Conservation (phyloP, 2,797 vertebrate genomes). For the Manis javanica region DNA sequence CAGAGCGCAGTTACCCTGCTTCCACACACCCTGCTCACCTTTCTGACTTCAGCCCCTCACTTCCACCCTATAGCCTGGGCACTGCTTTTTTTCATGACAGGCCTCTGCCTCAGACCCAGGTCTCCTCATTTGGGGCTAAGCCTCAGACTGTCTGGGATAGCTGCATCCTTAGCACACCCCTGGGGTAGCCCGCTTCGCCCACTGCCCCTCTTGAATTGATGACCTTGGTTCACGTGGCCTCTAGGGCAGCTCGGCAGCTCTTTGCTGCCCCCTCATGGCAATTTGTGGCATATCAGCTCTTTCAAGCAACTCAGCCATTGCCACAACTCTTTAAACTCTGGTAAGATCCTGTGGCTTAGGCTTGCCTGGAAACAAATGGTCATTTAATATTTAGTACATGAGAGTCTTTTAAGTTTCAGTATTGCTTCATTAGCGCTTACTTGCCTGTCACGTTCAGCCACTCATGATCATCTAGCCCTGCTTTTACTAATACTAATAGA, state of each 20-base stretch:
- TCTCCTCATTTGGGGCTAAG: background rate
- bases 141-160: background rate
- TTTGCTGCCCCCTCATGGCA: slow-evolving; percentile 62
- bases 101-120: background rate
- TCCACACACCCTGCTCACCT: background rate
- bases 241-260: background rate
- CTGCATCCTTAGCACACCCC: background rate
- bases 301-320: background rate
- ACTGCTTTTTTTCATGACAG: background rate
- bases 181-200: background rate
- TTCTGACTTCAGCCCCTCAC: background rate
- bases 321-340: background rate
- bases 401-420: slow-evolving; percentile 29
- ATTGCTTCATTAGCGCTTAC: background rate
- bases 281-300: background rate
- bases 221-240: background rate
- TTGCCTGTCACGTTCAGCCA: background rate
- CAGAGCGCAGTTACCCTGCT: background rate
- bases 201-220: background rate
- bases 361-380: background rate
- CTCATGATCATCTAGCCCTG: background rate
- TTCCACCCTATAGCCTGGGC: background rate
- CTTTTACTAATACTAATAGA: background rate
- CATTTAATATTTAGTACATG: background rate
- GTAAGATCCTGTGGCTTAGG: background rate